Base-by-base conservation (phyloP, 2,888 invertebrate species). In the Sturmia bella region DNA sequence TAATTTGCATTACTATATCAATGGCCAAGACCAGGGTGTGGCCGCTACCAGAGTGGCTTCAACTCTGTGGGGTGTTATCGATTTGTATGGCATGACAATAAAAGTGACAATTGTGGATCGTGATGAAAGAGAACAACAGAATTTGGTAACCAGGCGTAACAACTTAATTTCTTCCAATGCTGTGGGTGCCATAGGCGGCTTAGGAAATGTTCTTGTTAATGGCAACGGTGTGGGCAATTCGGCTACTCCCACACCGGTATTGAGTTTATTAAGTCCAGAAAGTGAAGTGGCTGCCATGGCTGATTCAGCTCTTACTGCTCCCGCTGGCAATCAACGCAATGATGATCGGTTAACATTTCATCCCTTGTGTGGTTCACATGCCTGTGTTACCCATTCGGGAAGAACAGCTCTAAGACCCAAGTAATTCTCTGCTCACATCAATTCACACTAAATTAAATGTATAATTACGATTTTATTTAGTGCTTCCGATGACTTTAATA, bases 81-180 rank as follows among this genome's bases (percentile, higher is more conserved):
- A 98, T 92, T 92, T 98, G 2, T 98, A 98, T 87, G 98, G 97
- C 27, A 97, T 97, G 96, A 97, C 97, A 21, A 97, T 97, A 19
- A 95, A 95, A 91, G 95, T 97, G 3, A 95, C 97, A 0, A 96
- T 97, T 84, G 95, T 97, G 0, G 97, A 97, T 91, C 92, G 96
- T 1, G 96, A 96, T 88, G 95, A 95, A 87, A 91, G 96, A 81
- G 94, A 96, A 90, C 93, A 94, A 89, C 93, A 96, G 91, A 94
- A 96, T 92, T 89, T 96, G 86, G 93, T 94, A 64, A 94, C 94
- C 0, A 90, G 95, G 63, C 92, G 94, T 48, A 95, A 94, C 86
- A 94, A 93, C 32, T 88, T 93, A 54, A 91, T 91, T 70, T 88
- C 89, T 32, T 86, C 87, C 6, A 80, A 87, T 59, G 84, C 84